Conservation (phyloP, 2,113 vertebrate species). For the Sinocyclocheilus maitianheensis region DNA sequence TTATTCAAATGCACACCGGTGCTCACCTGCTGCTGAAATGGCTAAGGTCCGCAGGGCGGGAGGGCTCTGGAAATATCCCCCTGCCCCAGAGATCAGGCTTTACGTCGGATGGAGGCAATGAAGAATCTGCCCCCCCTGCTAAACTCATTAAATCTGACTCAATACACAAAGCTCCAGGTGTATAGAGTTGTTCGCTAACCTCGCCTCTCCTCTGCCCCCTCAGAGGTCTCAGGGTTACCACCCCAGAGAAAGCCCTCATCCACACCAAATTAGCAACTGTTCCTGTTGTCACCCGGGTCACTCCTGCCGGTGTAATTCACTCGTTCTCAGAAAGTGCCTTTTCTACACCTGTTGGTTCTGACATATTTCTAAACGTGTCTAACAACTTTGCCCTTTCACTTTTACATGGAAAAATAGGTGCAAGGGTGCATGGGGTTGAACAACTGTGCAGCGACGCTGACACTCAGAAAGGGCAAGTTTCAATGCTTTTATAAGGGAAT, state of each 20-base stretch:
- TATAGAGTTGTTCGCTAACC: conserved; percentile 63
- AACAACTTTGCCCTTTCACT: conserved; percentile 50
- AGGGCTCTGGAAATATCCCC: conserved; percentile 51
- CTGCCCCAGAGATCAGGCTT: conserved; percentile 33
- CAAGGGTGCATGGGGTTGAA: conserved; percentile 29
- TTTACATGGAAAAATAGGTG: conserved; percentile 18
- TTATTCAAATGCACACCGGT: conserved; percentile 34
- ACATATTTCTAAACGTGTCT: conserved; percentile 47
- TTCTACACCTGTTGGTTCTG: conserved; percentile 57
- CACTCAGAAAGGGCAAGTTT: neutral
- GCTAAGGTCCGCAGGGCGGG: conserved; percentile 37
- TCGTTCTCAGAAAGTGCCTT: conserved; percentile 31
- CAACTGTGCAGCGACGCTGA: conserved; percentile 42
- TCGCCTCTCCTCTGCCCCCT: conserved; percentile 29
- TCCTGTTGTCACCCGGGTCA: conserved; percentile 50
- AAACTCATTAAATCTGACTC: conserved; percentile 55
- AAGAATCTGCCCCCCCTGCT: conserved; percentile 39
- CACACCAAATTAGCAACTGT: conserved; percentile 54
- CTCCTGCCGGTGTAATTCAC: conserved; percentile 41
- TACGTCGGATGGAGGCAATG: conserved; percentile 36
- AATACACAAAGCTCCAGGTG: conserved; percentile 57
- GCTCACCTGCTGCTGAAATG: conserved; percentile 55
- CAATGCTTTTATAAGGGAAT: neutral
- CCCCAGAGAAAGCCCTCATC: conserved; percentile 43
- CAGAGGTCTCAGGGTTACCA: conserved; percentile 39